These are phyloP conservation scores for Catagonus wagneri DNA, from an alignment of 2,113 vertebrate genomes.

Conservation along the genomic window DNA sequence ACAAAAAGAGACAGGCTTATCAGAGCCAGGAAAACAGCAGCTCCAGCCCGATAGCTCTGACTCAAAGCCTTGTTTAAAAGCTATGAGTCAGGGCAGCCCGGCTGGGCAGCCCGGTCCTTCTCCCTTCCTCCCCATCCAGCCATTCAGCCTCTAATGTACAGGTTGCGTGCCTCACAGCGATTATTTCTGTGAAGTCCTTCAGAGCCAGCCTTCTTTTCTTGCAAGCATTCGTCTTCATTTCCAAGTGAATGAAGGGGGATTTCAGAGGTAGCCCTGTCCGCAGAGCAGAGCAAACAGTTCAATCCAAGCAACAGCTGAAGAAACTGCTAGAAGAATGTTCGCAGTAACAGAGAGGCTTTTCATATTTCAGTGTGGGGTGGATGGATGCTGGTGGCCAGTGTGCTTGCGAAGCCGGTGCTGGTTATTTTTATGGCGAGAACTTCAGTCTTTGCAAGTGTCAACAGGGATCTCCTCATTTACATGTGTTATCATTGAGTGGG, in stretches of 20 bases:
- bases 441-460: not conserved
- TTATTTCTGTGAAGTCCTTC: conserved; percentile 87
- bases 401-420: not conserved
- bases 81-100: conserved; percentile 88
- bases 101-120: conserved; percentile 84
- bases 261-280: conserved; percentile 84
- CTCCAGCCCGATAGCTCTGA: conserved; percentile 88
- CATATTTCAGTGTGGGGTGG: not conserved
- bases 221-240: conserved; percentile 90
- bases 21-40: conserved; percentile 89
- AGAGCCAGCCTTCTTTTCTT: conserved; percentile 87
- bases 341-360: conserved; percentile 48
- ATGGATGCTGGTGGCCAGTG: not conserved
- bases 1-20: conserved; percentile 92
- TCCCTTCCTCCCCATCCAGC: conserved; percentile 83
- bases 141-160: conserved; percentile 89
- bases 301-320: conserved; percentile 76
- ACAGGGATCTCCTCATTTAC: not conserved
- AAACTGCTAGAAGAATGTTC: conserved; percentile 60
- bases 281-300: conserved; percentile 72
- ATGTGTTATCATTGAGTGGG: not conserved
- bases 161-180: conserved; percentile 90
- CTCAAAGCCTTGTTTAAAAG: conserved; percentile 90
- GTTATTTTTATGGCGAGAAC: conserved; percentile 5
- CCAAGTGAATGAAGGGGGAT: conserved; percentile 82